Percentiles rank a stretch among this genome's conserved stretches.
These are phyloP conservation scores for Lindbergichthys nudifrons DNA, from an alignment of 2,797 vertebrate species.

Conservation along the genomic window DNA sequence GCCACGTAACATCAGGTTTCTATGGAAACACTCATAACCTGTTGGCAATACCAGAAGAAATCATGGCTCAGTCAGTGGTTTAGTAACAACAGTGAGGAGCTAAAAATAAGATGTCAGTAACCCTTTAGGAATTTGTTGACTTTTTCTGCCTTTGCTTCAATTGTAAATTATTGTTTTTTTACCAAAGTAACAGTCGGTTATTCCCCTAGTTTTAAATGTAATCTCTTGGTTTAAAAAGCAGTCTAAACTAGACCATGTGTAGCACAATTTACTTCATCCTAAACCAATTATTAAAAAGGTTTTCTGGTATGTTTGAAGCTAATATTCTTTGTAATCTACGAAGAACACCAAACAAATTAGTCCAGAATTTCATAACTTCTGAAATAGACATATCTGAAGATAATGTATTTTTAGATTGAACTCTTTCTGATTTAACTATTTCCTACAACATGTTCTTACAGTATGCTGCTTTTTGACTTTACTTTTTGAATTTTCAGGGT, in stretches of 20 bases:
- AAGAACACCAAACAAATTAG: not conserved
- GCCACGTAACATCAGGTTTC: not conserved
- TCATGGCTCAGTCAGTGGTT: not conserved
- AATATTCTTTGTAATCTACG: not conserved
- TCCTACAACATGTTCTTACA: not conserved
- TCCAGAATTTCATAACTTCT: not conserved
- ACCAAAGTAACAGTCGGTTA: too few relatives aligned
- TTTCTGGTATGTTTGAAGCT: too few relatives aligned
- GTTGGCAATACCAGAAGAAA: not conserved
- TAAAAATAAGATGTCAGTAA: not conserved
- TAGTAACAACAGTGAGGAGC: not conserved
- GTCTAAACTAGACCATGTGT: too few relatives aligned
- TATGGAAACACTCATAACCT: conserved; percentile 1
- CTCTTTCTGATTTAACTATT: not conserved
- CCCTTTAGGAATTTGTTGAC: too few relatives aligned
- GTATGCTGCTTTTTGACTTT: conserved; percentile 14
- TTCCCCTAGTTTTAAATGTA: too few relatives aligned
- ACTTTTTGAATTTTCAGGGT: conserved; percentile 69
- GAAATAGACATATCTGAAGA: not conserved
- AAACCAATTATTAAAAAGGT: too few relatives aligned
- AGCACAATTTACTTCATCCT: too few relatives aligned
- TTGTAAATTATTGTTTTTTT: not conserved
- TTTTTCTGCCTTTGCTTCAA: not conserved
- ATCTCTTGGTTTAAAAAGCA: too few relatives aligned
- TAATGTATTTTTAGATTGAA: not conserved